These are phyloP conservation scores for Ganaspis brasiliensis DNA, from an alignment of 2,888 invertebrate genomes.

Conservation along the genomic window DNA sequence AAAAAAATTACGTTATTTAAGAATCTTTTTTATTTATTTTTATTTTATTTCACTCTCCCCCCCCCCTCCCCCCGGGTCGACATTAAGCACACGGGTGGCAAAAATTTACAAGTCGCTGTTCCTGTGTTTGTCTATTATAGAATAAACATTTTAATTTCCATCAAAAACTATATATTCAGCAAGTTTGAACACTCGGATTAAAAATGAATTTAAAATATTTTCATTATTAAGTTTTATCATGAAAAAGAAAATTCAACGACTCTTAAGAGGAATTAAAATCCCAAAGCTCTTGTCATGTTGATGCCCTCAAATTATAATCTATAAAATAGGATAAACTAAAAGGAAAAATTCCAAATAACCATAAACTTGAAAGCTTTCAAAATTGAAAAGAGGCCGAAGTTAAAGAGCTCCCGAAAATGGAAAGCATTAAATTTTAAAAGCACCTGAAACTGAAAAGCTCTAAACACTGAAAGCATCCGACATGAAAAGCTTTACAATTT, in stretches of 20 bases:
- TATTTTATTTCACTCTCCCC: too few relatives aligned
- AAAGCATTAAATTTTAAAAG: conserved; percentile 9
- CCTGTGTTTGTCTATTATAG: too few relatives aligned
- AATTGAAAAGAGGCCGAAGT: conserved; percentile 19
- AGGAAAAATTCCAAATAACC: background rate
- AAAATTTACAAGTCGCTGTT: too few relatives aligned
- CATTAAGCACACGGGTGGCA: too few relatives aligned
- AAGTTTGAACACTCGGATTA: too few relatives aligned
- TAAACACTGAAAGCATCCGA: conserved; percentile 15
- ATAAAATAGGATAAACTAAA: conserved; percentile 1
- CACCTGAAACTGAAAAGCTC: conserved; percentile 12
- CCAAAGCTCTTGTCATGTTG: background rate
- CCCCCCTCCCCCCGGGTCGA: too few relatives aligned
- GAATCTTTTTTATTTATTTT: too few relatives aligned
- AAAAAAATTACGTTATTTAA: too few relatives aligned
- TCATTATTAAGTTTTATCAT: too few relatives aligned
- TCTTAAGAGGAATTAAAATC: background rate
- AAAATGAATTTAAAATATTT: too few relatives aligned
- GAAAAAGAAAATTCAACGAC: background rate
- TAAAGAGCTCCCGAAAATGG: conserved; percentile 18
- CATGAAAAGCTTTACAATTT: conserved; percentile 20
- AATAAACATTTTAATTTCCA: too few relatives aligned
- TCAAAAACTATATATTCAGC: too few relatives aligned
- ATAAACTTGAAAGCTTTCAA: conserved; percentile 10
- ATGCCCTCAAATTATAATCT: background rate